Evolutionary conservation across 2,797 vertebrate species (phyloP).

Genomic region (Carapus acus): DNA sequence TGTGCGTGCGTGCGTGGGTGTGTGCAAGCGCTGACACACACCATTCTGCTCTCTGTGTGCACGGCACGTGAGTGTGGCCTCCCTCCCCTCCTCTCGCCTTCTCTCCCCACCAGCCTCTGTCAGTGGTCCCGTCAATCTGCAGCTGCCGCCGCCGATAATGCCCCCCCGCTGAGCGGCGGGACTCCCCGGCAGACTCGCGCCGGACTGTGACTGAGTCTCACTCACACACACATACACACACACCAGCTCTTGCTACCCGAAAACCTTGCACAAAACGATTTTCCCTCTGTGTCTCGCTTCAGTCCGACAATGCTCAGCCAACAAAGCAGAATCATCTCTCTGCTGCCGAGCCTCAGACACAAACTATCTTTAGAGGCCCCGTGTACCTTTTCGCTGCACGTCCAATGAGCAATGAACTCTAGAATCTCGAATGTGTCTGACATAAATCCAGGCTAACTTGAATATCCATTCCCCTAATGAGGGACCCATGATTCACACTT

Average conservation of each 20-base stretch:
- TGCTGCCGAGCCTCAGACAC: slow-evolving; percentile 32
- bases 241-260: slow-evolving; percentile 25
- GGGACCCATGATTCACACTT: too few species aligned
- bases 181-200: slow-evolving; percentile 58
- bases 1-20: neutral
- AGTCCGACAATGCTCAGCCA: slow-evolving; percentile 18
- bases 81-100: slow-evolving; percentile 15
- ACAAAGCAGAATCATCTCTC: slow-evolving; percentile 28
- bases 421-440: too few species aligned
- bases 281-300: slow-evolving; percentile 31
- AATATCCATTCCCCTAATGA: too few species aligned
- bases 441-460: too few species aligned
- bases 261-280: slow-evolving; percentile 31
- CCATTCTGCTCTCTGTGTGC: neutral
- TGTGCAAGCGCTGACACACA: neutral
- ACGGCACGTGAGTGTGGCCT: slow-evolving; percentile 10
- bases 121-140: slow-evolving; percentile 59
- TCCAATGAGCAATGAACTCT: too few species aligned
- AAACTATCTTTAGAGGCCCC: slow-evolving; percentile 15
- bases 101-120: slow-evolving; percentile 41
- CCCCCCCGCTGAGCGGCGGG: slow-evolving; percentile 60
- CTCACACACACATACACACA: slow-evolving; percentile 2
- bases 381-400: too few species aligned
- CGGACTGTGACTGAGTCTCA: slow-evolving; percentile 44
- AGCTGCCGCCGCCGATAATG: slow-evolving; percentile 70